phyloP scores from a whole-genome alignment of 1,140 invertebrate genomes.

The Pectinophora gossypiella region DNA sequence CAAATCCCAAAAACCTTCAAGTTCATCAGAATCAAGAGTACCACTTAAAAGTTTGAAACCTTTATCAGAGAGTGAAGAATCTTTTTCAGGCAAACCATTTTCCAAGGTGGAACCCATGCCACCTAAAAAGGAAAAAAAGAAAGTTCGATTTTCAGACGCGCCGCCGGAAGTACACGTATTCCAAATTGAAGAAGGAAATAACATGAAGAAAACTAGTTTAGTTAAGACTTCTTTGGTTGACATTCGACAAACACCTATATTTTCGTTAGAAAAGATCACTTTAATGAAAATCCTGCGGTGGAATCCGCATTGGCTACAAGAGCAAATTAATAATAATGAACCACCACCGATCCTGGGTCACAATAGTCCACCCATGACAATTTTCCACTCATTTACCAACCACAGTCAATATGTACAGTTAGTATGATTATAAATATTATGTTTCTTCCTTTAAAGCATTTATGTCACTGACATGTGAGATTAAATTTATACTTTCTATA shows the following conservation, averaged over 20 bases:
- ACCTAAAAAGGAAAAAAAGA: constrained; percentile 33
- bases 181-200: constrained; percentile 57
- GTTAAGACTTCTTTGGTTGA: constrained; percentile 44
- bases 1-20: constrained; percentile 11
- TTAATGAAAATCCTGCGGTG: constrained; percentile 57
- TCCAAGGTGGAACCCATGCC: constrained; percentile 40
- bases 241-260: constrained; percentile 31
- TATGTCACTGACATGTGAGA: no score
- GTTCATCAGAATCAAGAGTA: constrained; percentile 9
- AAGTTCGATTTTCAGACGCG: constrained; percentile 41
- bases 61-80: constrained; percentile 29
- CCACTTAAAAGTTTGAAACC: constrained; percentile 36
- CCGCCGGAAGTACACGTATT: constrained; percentile 35
- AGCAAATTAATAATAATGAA: constrained; percentile 42
- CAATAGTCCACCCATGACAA: constrained; percentile 38
- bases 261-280: constrained; percentile 51
- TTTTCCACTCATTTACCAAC: constrained; percentile 45
- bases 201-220: constrained; percentile 49
- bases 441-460: no score
- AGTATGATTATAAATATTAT: no score
- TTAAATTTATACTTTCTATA: no score
- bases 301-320: constrained; percentile 59
- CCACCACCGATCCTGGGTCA: constrained; percentile 58
- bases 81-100: constrained; percentile 26
- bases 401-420: constrained; percentile 59